Percentiles rank a stretch among this genome's conserved stretches.
Conservation (phyloP, 2,888 invertebrate genomes). For the Scaptodrosophila latifasciaeformis region DNA sequence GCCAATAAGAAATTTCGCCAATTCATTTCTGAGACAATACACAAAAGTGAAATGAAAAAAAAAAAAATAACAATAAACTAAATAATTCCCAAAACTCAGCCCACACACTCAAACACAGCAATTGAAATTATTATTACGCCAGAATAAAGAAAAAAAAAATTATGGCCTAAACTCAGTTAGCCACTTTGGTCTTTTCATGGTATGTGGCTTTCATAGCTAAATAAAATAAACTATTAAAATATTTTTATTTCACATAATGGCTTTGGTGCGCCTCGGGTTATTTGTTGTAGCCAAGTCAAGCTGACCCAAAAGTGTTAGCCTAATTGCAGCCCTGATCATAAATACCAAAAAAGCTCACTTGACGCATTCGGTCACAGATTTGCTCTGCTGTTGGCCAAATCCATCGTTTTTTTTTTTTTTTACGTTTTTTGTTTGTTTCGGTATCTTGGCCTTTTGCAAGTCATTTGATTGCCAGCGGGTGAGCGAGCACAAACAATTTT, state of each 20-base stretch:
- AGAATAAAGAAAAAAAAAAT: no score
- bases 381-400: no score
- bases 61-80: constrained; percentile 13
- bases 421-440: neutral
- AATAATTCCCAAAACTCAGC: neutral
- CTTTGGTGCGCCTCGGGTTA: neutral
- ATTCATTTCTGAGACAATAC: constrained; percentile 10
- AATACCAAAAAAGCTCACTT: no score
- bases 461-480: neutral
- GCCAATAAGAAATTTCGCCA: constrained; percentile 29
- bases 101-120: constrained; percentile 7
- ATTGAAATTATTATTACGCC: no score
- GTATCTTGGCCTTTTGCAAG: constrained; percentile 17
- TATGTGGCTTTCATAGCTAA: constrained; percentile 61
- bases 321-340: constrained; percentile 2
- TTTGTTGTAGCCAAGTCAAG: neutral
- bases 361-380: no score
- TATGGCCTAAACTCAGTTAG: no score
- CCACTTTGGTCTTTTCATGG: no score
- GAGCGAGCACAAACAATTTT: neutral
- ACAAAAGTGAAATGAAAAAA: constrained; percentile 35
- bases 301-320: neutral
- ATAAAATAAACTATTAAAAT: no score
- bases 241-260: constrained; percentile 41
- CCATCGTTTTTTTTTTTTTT: neutral